These are phyloP conservation scores for Temnothorax longispinosus DNA, from an alignment of 1,140 invertebrate genomes.

Conservation along the genomic window DNA sequence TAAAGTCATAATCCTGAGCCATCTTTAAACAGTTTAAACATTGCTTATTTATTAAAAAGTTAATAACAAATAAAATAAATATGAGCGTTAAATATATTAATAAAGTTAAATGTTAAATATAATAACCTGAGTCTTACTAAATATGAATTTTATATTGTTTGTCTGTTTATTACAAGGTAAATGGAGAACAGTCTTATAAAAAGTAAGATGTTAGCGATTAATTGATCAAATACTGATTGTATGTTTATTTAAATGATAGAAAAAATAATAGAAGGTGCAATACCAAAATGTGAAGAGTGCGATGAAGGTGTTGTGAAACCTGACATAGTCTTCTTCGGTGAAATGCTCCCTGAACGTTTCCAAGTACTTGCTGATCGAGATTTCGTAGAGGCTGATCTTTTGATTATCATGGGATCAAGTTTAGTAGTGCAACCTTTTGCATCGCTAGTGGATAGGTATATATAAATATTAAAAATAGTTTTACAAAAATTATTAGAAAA, in stretches of 20 bases:
- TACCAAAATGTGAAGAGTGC: slow-evolving; percentile 92
- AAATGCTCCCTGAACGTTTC: slow-evolving; percentile 93
- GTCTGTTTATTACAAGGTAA: neutral
- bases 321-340: slow-evolving; percentile 98
- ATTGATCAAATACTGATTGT: neutral
- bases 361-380: slow-evolving; percentile 89
- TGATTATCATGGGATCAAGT: slow-evolving; percentile 98
- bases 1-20: neutral
- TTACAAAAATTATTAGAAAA: neutral
- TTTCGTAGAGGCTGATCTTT: slow-evolving; percentile 94
- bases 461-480: slow-evolving; percentile 53
- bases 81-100: too few relatives aligned
- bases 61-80: neutral
- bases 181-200: neutral
- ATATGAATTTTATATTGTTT: neutral
- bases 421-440: slow-evolving; percentile 98
- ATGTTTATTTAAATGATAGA: slow-evolving; percentile 83
- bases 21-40: neutral
- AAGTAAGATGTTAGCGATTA: neutral
- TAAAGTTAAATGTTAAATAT: neutral
- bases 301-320: slow-evolving; percentile 94
- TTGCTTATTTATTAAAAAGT: neutral
- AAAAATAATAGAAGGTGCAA: slow-evolving; percentile 89
- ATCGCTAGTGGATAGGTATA: slow-evolving; percentile 92
- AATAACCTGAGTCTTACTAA: neutral